A percentile compares a stretch with the other conserved stretches of the same genome.
Conservation (phyloP, 2,888 invertebrate genomes). For the Zaprionus lineosus region DNA sequence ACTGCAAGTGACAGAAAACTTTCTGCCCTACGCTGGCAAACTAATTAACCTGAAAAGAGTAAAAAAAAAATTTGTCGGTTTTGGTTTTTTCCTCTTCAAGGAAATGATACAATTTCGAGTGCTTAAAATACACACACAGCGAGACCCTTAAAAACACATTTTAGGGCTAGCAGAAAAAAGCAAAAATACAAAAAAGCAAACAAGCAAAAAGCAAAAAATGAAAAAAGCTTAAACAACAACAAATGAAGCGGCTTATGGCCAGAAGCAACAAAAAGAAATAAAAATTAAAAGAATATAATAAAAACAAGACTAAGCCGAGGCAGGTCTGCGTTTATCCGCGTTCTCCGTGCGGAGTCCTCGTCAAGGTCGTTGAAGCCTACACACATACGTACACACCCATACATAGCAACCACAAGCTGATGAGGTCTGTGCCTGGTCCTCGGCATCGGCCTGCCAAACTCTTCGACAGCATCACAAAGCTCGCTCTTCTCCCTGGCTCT, state of each 20-base stretch:
- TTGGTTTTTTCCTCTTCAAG: conserved; percentile 55
- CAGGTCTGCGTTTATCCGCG: conserved; percentile 46
- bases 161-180: conserved; percentile 44
- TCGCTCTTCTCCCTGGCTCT: not conserved
- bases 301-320: conserved; percentile 34
- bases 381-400: conserved; percentile 18
- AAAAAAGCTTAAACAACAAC: too few species aligned
- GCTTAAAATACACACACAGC: conserved; percentile 26
- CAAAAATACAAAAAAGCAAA: conserved; percentile 7
- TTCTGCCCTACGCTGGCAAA: conserved; percentile 62
- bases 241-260: conserved; percentile 45
- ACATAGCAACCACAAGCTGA: conserved; percentile 30
- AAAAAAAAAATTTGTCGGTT: conserved; percentile 19
- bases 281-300: conserved; percentile 3
- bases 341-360: conserved; percentile 49
- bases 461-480: conserved; percentile 42
- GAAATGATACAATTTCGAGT: conserved; percentile 74
- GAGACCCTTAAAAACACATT: conserved; percentile 47
- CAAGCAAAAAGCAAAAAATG: conserved; percentile 7
- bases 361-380: conserved; percentile 54
- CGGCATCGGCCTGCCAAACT: conserved; percentile 40
- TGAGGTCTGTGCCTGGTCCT: conserved; percentile 19
- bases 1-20: conserved; percentile 75
- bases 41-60: conserved; percentile 71
- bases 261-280: conserved; percentile 18